phyloP scores from a whole-genome alignment of 2,888 invertebrate species.

The Oeneis ivallda region DNA sequence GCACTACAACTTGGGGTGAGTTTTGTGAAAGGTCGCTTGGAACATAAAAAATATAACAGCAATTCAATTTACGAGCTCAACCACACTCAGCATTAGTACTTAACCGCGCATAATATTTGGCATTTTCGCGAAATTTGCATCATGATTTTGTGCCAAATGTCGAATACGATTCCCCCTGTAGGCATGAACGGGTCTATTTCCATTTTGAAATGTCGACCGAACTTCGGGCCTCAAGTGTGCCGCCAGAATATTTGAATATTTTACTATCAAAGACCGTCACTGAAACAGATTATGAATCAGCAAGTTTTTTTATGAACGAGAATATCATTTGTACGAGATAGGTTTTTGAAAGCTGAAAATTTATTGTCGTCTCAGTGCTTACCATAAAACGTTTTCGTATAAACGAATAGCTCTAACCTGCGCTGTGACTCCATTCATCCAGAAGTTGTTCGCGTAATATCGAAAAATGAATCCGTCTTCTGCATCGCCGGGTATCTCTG shows the following conservation, averaged over 20 bases:
- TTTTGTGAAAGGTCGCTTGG: conserved; percentile 9
- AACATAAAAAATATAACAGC: conserved; percentile 33
- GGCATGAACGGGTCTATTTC: conserved; percentile 69
- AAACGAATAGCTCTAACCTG: conserved; percentile 4
- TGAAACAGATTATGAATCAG: conserved; percentile 65
- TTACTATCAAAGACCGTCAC: conserved; percentile 61
- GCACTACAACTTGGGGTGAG: neutral
- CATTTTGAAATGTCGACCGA: conserved; percentile 71
- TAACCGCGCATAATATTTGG: conserved; percentile 60
- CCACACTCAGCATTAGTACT: conserved; percentile 55
- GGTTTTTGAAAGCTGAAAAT: conserved; percentile 8
- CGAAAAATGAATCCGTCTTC: neutral
- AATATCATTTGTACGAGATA: conserved; percentile 19
- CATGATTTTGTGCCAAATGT: conserved; percentile 69
- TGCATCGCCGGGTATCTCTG: neutral
- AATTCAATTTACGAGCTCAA: conserved; percentile 31
- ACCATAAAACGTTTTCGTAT: conserved; percentile 16
- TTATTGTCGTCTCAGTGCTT: conserved; percentile 20
- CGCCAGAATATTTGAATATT: conserved; percentile 76
- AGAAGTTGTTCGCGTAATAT: conserved; percentile 6
- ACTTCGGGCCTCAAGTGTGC: conserved; percentile 68
- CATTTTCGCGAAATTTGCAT: conserved; percentile 65
- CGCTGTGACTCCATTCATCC: neutral
- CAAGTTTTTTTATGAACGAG: conserved; percentile 43
- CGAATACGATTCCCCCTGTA: conserved; percentile 69